Evolutionary conservation across 2,888 invertebrate species (phyloP), one percentile per base, ranked within the genome.

Genomic region (Caenorhabditis sp.): DNA sequence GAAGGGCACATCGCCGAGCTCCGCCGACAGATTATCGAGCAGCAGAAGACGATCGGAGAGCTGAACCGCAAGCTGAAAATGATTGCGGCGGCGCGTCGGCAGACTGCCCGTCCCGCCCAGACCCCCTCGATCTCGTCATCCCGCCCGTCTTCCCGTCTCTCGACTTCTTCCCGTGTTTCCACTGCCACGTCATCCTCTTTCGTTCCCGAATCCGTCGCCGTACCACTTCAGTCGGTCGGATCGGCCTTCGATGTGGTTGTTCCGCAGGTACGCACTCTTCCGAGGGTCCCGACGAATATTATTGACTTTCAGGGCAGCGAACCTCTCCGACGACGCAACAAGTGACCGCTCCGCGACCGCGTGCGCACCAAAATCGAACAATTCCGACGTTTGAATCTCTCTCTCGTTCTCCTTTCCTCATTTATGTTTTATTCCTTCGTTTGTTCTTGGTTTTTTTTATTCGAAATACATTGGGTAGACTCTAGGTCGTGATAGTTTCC

Each of bases 221-320:
- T 32, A 0, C 68, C 62, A 1, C n/a, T 70, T 13, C 68, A 75
- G 27, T 63, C 70, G 0, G 17, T 20, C 1, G 63, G 62, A 32
- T 63, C 63, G 4, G 75, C 75, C 2, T 75, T 75, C 27, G 75
- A 75, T 41, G 56, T 62, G 0, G 75, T 75, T 26, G 35, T 66
- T 8, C 75, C 68, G 6, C 68, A 70, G 56, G 62, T 55, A 17
- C 50, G 65, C 6, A 45, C 15, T 2, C 17, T 43, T 24, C n/a
- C 13, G 22, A 13, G 22, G 22, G 7, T 15, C 2, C 15, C 2
- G 4, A 6, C 2, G 3, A 41, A 5, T 17, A 17, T 6, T 11
- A 2, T 22, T 9, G 9, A 13, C 9, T 46, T 26, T 13, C 46
- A 46, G 46, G n/a, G 13, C 3, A 11, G 46, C 9, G 46, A 46